A percentile compares a stretch with the other conserved stretches of the same genome.
These are phyloP conservation scores for Leptosomus discolor DNA, from an alignment of 2,113 vertebrate species.

Conservation along the genomic window DNA sequence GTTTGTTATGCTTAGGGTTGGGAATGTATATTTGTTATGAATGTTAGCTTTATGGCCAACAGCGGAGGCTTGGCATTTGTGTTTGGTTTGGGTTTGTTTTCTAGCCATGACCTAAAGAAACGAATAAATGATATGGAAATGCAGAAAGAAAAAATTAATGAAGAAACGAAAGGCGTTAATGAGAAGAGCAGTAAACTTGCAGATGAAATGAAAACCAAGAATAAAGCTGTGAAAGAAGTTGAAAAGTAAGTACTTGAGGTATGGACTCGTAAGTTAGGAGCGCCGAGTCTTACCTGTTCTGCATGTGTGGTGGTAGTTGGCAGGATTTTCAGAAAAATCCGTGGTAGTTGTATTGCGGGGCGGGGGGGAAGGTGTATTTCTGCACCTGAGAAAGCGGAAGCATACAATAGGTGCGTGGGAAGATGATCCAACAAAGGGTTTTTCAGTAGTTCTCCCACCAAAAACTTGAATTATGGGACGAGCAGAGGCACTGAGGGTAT, in stretches of 20 bases:
- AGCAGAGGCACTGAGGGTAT: neutral
- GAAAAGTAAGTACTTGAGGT: constrained; percentile 82
- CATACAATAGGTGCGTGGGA: neutral
- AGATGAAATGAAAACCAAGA: constrained; percentile 85
- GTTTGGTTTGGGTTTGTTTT: neutral
- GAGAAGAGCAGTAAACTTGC: constrained; percentile 84
- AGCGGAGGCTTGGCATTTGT: neutral
- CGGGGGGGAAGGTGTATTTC: too few species aligned
- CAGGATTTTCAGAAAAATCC: neutral
- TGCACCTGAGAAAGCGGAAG: neutral
- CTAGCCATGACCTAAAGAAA: constrained; percentile 88
- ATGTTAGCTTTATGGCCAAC: neutral
- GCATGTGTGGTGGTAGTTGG: neutral
- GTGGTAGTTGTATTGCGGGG: too few species aligned
- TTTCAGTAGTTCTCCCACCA: neutral
- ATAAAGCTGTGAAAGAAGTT: constrained; percentile 83
- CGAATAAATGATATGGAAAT: constrained; percentile 77
- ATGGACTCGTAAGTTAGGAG: neutral
- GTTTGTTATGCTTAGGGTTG: neutral
- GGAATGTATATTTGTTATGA: neutral
- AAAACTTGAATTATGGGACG: neutral
- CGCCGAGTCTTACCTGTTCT: neutral
- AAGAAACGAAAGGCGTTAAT: constrained; percentile 86
- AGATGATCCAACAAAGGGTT: neutral
- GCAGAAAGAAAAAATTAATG: constrained; percentile 85